Conservation (phyloP, 2,888 invertebrate genomes). For the Cephonodes hylas region DNA sequence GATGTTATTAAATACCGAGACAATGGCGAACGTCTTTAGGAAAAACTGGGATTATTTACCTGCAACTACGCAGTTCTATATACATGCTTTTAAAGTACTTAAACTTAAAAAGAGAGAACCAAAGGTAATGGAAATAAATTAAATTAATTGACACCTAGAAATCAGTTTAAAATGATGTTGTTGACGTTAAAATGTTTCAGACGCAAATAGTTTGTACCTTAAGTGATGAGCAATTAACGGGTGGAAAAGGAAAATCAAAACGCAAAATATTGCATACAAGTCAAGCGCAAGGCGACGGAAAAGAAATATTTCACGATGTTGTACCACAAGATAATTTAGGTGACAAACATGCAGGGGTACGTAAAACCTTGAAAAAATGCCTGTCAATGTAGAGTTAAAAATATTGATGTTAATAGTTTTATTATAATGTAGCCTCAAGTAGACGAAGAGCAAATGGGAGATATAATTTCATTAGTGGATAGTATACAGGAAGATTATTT, state of each 20-base stretch:
- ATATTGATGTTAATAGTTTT: neutral
- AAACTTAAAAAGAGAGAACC: constrained; percentile 70
- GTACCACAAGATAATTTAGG: constrained; percentile 45
- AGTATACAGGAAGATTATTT: constrained; percentile 73
- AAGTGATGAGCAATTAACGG: constrained; percentile 58
- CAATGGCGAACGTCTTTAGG: constrained; percentile 76
- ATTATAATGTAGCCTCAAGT: constrained; percentile 29
- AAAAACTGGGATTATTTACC: constrained; percentile 77
- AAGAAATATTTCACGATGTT: constrained; percentile 51
- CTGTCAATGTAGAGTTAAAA: neutral
- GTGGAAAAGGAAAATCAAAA: constrained; percentile 38
- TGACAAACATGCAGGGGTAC: constrained; percentile 34
- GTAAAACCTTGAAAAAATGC: constrained; percentile 1
- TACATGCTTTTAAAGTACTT: constrained; percentile 83
- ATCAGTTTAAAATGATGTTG: neutral
- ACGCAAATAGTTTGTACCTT: constrained; percentile 61
- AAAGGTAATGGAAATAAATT: constrained; percentile 44
- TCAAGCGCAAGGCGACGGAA: constrained; percentile 55
- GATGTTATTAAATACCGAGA: constrained; percentile 82
- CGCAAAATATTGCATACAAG: constrained; percentile 43
- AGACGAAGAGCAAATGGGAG: constrained; percentile 73
- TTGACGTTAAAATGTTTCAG: constrained; percentile 34
- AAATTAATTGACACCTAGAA: neutral
- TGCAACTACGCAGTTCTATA: constrained; percentile 70
- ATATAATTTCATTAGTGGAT: constrained; percentile 70